These are phyloP conservation scores for Bubo scandiacus DNA, from an alignment of 2,113 vertebrate genomes.

Conservation along the genomic window DNA sequence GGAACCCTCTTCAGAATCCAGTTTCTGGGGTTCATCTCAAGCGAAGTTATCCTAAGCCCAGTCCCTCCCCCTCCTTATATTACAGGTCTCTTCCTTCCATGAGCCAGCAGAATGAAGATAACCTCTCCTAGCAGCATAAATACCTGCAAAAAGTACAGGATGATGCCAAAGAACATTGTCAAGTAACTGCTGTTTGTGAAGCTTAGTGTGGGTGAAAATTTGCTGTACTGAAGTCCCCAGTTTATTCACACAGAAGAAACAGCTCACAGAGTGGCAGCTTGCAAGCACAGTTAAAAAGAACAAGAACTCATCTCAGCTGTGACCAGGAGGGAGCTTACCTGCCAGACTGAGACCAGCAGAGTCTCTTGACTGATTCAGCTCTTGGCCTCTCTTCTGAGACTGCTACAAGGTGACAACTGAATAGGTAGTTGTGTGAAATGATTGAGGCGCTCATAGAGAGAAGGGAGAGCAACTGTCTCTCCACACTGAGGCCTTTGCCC, in stretches of 20 bases:
- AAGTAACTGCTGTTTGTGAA: neutral
- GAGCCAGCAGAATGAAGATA: neutral
- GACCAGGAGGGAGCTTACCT: constrained; percentile 9
- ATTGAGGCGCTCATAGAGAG: neutral
- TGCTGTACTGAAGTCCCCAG: neutral
- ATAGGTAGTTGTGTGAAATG: neutral
- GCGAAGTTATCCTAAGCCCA: neutral
- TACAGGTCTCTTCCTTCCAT: neutral
- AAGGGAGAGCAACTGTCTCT: accelerated
- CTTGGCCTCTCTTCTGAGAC: neutral
- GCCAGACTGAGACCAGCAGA: neutral
- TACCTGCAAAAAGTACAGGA: neutral
- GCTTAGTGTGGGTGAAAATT: neutral
- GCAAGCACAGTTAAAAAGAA: neutral
- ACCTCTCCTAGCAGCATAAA: neutral
- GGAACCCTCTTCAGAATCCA: neutral
- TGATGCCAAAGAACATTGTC: neutral
- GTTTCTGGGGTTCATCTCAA: neutral
- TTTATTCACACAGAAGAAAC: neutral
- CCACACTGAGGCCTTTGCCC: neutral
- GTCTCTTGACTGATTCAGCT: neutral
- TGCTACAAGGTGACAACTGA: neutral
- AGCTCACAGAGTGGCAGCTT: neutral
- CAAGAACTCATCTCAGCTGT: neutral
- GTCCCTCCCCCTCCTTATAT: neutral